These are phyloP conservation scores for Buceros bicornis DNA, from an alignment of 2,797 vertebrate species.

Conservation along the genomic window DNA sequence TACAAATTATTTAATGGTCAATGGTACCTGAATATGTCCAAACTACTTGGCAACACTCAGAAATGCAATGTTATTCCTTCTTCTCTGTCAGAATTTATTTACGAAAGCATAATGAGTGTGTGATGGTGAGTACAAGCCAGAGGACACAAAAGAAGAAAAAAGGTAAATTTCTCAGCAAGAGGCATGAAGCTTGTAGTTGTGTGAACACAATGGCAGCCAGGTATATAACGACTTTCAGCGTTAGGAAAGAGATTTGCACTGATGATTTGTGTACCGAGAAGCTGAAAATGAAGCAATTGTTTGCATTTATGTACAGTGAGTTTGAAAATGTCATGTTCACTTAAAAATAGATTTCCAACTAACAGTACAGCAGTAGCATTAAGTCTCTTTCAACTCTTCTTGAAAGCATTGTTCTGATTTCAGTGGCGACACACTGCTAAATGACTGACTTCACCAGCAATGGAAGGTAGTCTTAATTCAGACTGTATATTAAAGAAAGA, in stretches of 20 bases:
- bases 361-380: not conserved
- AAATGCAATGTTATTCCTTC: not conserved
- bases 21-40: not conserved
- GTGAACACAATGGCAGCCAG: not conserved
- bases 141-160: not conserved
- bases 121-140: not conserved
- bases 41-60: not conserved
- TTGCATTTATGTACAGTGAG: constrained; percentile 35
- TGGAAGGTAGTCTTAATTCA: not conserved
- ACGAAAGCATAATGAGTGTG: not conserved
- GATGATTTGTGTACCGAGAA: constrained; percentile 3
- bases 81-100: not conserved
- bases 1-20: not conserved
- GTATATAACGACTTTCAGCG: not conserved
- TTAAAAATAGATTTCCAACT: constrained; percentile 51
- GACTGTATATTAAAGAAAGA: not conserved
- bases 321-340: constrained; percentile 52
- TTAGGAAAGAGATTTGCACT: not conserved
- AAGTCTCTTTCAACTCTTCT: not conserved
- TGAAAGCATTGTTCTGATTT: constrained; percentile 12
- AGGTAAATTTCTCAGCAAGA: not conserved
- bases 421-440: not conserved
- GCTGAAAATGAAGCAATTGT: constrained; percentile 19
- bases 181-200: not conserved
- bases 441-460: not conserved